A percentile compares a stretch with the other conserved stretches of the same genome.
Conservation (phyloP, 1,140 invertebrate species). For the Drosophila sulfurigaster region DNA sequence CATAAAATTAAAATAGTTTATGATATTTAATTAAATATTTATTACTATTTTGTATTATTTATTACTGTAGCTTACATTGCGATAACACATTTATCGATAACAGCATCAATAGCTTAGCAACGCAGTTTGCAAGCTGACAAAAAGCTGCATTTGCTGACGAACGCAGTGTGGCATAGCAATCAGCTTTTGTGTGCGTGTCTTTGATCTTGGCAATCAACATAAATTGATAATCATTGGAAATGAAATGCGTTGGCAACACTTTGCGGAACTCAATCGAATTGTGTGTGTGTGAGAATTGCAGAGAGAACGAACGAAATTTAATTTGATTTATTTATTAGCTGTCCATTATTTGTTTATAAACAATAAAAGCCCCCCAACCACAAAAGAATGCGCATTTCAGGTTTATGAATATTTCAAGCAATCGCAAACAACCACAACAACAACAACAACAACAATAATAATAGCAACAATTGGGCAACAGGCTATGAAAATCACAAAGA, state of each 20-base stretch:
- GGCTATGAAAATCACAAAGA: conserved; percentile 41
- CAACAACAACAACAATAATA: conserved; percentile 15
- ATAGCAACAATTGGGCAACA: conserved; percentile 21
- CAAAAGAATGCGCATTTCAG: conserved; percentile 77
- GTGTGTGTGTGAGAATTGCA: neutral
- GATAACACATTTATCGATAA: no score
- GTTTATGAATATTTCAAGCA: conserved; percentile 77
- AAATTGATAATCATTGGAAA: neutral
- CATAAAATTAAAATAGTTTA: no score
- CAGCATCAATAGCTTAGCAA: no score
- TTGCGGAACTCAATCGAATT: conserved; percentile 1
- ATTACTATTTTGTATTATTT: no score
- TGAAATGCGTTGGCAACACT: conserved; percentile 20
- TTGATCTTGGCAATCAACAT: conserved; percentile 28
- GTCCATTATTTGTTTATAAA: conserved; percentile 80
- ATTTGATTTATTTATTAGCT: conserved; percentile 83
- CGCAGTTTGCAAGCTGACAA: neutral
- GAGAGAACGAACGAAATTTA: conserved; percentile 48
- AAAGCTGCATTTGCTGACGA: no score
- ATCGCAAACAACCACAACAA: conserved; percentile 26
- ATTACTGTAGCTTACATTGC: no score
- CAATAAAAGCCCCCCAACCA: conserved; percentile 61
- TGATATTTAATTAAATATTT: no score
- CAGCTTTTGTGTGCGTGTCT: conserved; percentile 5
- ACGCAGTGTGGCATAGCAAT: neutral